Conservation (phyloP, 2,113 vertebrate species). For the Antigone vipio region DNA sequence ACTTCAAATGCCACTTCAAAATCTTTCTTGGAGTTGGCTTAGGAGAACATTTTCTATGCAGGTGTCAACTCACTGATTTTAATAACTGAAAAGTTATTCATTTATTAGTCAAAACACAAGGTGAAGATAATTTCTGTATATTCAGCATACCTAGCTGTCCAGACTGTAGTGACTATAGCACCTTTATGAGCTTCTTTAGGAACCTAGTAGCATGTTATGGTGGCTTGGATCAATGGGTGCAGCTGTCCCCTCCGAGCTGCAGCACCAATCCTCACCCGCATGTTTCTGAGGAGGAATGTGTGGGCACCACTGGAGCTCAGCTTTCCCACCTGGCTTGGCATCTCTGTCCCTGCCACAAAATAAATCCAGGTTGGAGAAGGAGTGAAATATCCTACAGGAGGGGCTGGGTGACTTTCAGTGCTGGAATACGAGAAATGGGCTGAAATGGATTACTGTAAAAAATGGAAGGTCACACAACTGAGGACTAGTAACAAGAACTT, state of each 20-base stretch:
- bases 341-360: not conserved
- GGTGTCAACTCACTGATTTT: not conserved
- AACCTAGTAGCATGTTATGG: accelerated
- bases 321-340: not conserved
- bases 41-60: not conserved
- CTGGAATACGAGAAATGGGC: not conserved
- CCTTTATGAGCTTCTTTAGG: not conserved
- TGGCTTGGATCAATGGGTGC: not conserved
- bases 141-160: not conserved
- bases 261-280: not conserved
- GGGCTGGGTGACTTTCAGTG: not conserved
- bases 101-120: not conserved
- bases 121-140: not conserved
- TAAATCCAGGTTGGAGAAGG: not conserved
- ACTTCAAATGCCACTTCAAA: not conserved
- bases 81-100: not conserved
- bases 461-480: not conserved
- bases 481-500: conserved; percentile 1
- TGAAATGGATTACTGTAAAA: conserved; percentile 2
- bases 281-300: not conserved
- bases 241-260: not conserved
- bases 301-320: not conserved
- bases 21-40: not conserved
- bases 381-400: not conserved
- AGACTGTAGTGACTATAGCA: not conserved